phyloP scores from a whole-genome alignment of 2,888 invertebrate species.

The Aquatica leii region DNA sequence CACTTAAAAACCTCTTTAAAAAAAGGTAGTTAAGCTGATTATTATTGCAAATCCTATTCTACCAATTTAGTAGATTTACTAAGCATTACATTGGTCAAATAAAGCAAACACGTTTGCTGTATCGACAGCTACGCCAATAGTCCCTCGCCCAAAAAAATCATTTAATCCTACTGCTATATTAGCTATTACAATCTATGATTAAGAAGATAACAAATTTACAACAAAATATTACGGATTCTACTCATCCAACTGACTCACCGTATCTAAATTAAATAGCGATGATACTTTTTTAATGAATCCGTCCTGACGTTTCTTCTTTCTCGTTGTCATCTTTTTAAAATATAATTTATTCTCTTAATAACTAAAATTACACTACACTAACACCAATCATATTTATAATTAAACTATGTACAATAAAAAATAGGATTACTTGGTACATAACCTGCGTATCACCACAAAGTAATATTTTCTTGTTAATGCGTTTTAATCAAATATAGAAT shows the following conservation, averaged over 20 bases:
- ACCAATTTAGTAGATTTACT: no score
- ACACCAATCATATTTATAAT: constrained; percentile 6
- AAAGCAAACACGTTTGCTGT: no score
- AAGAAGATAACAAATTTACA: neutral
- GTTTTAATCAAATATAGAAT: no score
- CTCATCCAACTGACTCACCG: constrained; percentile 69
- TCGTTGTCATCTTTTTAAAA: constrained; percentile 65
- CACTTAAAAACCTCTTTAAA: no score
- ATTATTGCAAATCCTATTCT: no score
- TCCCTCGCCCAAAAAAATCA: no score
- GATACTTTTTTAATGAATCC: constrained; percentile 89
- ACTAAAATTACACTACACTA: constrained; percentile 12
- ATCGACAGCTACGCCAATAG: no score
- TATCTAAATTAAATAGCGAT: constrained; percentile 85
- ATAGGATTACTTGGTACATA: constrained; percentile 6
- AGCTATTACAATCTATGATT: neutral
- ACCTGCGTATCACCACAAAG: neutral
- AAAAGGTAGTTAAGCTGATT: no score
- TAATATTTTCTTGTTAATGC: no score
- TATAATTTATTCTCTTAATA: neutral
- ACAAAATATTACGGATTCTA: no score
- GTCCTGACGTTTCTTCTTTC: constrained; percentile 73
- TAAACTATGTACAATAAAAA: neutral
- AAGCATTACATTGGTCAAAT: no score
- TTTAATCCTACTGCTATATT: no score